Evolutionary conservation across 2,113 vertebrate species (phyloP), one percentile per base, ranked within the genome.

Genomic region (Hystrix brachyura): DNA sequence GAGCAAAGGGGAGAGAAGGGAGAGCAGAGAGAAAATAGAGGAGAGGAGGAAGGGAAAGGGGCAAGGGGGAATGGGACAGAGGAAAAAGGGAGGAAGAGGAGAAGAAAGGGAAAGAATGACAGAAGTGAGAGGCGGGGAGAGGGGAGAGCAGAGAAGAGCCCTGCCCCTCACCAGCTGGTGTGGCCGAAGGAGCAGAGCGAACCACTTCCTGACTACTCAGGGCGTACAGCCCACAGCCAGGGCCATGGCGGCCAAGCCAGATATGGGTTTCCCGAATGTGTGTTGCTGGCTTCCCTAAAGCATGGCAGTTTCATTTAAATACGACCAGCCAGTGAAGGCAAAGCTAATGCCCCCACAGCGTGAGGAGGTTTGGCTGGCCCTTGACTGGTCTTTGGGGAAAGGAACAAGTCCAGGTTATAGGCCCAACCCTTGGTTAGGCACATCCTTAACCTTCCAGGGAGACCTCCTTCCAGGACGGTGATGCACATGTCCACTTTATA

Each of bases 131-230:
- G 72, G 72, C 14, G 46, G 51, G n/a, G 3, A 3, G 15, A 25
- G 46, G 25, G 25, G 27, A 60, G 60, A 11, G 1, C 10, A 18
- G 43, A 4, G 14, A 18, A 14, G 74, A 23, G 2, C 32, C 14
- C 4, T 5, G 5, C 29, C 29, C 48, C 5, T 29, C 12, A 23
- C 7, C 74, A 64, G 60, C 0, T 1, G 11, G 10, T 0, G 7
- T 4, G 17, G 90, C 32, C 19, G 67, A 12, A 25, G 12, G n/a
- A 6, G 7, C 21, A 62, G 64, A 29, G 57, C 1, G 13, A 23
- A 5, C 32, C 43, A 1, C 6, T 18, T 9, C 32, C 19, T 6
- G 3, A 19, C 15, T 0, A 2, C 27, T 7, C 3, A 5, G 29
- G 43, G 21, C 14, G 0, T 5, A 2, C 18, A 34, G n/a, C 29